Base-by-base conservation (phyloP, 2,113 vertebrate genomes). In the Ciconia maguari region DNA sequence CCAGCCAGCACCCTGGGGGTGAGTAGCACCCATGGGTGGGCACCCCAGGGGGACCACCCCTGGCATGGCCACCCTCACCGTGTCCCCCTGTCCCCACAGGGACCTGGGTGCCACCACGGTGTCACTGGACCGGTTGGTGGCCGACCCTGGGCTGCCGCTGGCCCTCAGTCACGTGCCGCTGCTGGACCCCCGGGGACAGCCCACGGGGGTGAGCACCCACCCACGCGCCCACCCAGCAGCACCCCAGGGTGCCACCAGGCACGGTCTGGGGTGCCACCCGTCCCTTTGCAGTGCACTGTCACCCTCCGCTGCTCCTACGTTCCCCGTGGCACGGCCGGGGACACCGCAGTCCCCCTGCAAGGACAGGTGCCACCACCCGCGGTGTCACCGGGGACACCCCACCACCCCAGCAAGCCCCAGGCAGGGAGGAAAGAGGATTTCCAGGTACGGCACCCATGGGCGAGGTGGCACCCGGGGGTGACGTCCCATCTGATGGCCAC, bases 281-380 rank as follows among this genome's bases (percentile, higher is more conserved):
- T 82, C 72, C 42, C 27, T 26, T 80, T 4, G 22, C 94, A 96
- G 95, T 48, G 95, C 91, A 75, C 94, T 0, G 0, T 88, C 79
- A 82, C 75, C 71, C 11, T 96, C 41, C 24, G 38, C 77, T 96
- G 94, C 81, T 76, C 24, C 77, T 72, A 80, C 3, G 3, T 38
- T 9, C 87, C 77, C 19, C 62, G 1, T 2, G 87, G 68, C n/a
- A 1, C 1, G 0, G 22, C 76, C 4, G 8, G 18, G 41, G 41
- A 44, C 1, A 2, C 9, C 8, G 0, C 4, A 0, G 52, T 58
- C 61, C 9, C 48, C n/a, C 0, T 1, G 7, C 78, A 2, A 5
- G 51, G 27, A 17, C 5, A 0, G 30, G 42, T 46, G 91, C 21
- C 91, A 25, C 91, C 13, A 0, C 79, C 2, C 1, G 5, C 27